Evolutionary conservation across 2,888 invertebrate genomes (phyloP).

Genomic region (Athrips mouffetella): DNA sequence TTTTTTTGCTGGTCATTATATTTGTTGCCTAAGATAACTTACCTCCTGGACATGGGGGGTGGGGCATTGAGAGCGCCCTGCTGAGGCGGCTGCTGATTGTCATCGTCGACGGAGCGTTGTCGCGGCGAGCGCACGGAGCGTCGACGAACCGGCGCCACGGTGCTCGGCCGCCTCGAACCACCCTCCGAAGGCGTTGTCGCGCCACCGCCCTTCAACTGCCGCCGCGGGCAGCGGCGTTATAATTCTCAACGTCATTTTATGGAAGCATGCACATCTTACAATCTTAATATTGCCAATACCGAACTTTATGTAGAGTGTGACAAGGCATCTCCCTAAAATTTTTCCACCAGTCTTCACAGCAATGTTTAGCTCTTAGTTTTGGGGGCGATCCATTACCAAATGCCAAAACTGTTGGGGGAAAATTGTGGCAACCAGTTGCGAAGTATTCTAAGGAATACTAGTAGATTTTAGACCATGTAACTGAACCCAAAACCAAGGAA

Average conservation of each 20-base stretch:
- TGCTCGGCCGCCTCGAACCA: conserved; percentile 80
- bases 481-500: no score
- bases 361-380: no score
- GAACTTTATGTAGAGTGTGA: no score
- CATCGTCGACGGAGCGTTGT: conserved; percentile 92
- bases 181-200: conserved; percentile 74
- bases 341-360: no score
- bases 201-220: conserved; percentile 83
- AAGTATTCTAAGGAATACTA: no score
- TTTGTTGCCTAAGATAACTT: conserved; percentile 9
- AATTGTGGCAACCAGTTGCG: no score
- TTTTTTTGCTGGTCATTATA: no score
- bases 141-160: conserved; percentile 78
- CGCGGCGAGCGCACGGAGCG: conserved; percentile 80
- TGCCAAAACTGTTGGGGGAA: no score
- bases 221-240: conserved; percentile 74
- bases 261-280: neutral
- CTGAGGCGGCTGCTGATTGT: conserved; percentile 66
- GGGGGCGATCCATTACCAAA: no score
- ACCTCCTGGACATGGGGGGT: conserved; percentile 85
- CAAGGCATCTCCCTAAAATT: no score
- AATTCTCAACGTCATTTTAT: conserved; percentile 28
- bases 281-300: neutral
- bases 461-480: no score
- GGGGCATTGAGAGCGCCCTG: conserved; percentile 83